A percentile compares a stretch with the other conserved stretches of the same genome.
Evolutionary conservation across 2,113 vertebrate genomes (phyloP).

Genomic region (Chinchilla lanigera): DNA sequence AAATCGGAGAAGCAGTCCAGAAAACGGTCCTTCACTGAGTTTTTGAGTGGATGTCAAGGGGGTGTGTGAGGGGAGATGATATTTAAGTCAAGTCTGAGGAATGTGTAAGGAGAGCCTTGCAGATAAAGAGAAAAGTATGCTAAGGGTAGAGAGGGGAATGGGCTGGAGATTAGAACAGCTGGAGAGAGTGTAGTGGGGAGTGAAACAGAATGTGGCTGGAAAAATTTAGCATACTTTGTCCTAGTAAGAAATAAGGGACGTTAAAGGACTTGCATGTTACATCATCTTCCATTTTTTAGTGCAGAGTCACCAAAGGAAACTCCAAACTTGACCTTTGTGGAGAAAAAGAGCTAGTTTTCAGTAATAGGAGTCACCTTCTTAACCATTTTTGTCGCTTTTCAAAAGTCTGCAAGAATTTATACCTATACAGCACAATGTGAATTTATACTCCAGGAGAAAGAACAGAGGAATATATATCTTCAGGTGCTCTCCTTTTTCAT

Average conservation of each 20-base stretch:
- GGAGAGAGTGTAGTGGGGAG: neutral
- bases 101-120: neutral
- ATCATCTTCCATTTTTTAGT: neutral
- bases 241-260: neutral
- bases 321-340: neutral
- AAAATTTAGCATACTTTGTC: neutral
- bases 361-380: neutral
- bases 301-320: neutral
- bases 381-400: conserved; percentile 62
- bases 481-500: conserved; percentile 41
- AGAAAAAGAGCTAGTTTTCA: neutral
- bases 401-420: conserved; percentile 60
- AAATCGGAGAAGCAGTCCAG: neutral
- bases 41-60: neutral
- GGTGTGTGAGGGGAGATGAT: neutral
- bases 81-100: conserved; percentile 37
- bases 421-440: conserved; percentile 55
- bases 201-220: neutral
- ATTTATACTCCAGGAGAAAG: conserved; percentile 70
- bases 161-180: neutral
- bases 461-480: conserved; percentile 57
- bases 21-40: neutral
- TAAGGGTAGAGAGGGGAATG: neutral
- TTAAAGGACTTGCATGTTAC: neutral
- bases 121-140: neutral